These are phyloP conservation scores for Limnephilus rhombicus DNA, from an alignment of 2,888 invertebrate species.

Conservation along the genomic window DNA sequence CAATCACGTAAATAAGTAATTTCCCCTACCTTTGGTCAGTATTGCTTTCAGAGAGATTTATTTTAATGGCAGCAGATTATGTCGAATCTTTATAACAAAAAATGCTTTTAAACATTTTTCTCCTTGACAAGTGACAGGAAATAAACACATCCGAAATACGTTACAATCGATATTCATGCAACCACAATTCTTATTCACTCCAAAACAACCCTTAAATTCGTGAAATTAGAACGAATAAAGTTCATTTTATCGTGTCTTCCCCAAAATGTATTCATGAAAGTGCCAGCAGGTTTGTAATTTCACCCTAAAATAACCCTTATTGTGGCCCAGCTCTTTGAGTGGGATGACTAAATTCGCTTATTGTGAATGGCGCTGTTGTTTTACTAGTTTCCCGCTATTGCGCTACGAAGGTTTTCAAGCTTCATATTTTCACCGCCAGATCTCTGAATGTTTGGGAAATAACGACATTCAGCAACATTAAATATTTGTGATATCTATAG, in stretches of 20 bases:
- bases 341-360: neutral
- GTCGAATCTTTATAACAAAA: neutral
- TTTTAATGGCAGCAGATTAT: neutral
- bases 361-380: slow-evolving; percentile 44
- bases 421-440: slow-evolving; percentile 47
- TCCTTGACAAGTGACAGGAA: slow-evolving; percentile 39
- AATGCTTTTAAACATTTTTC: neutral
- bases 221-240: slow-evolving; percentile 7
- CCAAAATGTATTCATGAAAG: neutral
- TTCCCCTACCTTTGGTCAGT: neutral
- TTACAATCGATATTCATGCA: slow-evolving; percentile 38
- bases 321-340: neutral
- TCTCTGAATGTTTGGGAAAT: slow-evolving; percentile 13
- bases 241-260: slow-evolving; percentile 9
- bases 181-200: neutral
- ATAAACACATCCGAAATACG: slow-evolving; percentile 27
- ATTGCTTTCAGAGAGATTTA: neutral
- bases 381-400: slow-evolving; percentile 6
- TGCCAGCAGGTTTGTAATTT: neutral
- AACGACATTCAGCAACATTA: neutral
- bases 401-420: neutral
- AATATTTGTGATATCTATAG: neutral
- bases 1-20: neutral
- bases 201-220: slow-evolving; percentile 10
- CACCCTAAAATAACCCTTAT: neutral